Base-by-base conservation (phyloP, 2,888 invertebrate species). In the Hedychridium roseum region DNA sequence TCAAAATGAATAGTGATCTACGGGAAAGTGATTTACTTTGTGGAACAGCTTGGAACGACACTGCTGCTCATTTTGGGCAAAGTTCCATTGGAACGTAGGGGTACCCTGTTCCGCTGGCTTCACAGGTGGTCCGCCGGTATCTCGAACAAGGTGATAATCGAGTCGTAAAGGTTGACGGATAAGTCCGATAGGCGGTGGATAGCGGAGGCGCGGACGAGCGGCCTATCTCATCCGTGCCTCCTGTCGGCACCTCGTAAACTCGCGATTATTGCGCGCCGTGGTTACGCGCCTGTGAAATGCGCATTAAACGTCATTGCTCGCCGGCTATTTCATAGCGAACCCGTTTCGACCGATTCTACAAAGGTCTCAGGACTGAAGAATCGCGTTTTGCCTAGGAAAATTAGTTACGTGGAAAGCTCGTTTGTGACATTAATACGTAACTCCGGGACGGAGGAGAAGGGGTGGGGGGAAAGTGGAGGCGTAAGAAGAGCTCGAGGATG, bases 131-230 rank as follows among this genome's bases (percentile, higher is more conserved):
- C n/a, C n/a, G n/a, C n/a, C n/a, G n/a, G n/a, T n/a, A n/a, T n/a
- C n/a, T n/a, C n/a, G n/a, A n/a, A n/a, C n/a, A n/a, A n/a, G n/a
- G 37, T 35, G 46, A 56, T 61, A 64, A 62, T 62, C 58, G 59
- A 64, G 66, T 60, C 64, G 61, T 64, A 64, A 65, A 49, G 53
- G 55, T 49, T 57, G 60, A 64, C 57, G 63, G 53, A 64, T 44
- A 57, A 58, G 54, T 44, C 48, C 54, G 60, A 53, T 64, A 57
- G 53, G 52, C 50, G 52, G 7, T 34, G 43, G 21, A 21, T 27
- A 16, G 21, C 38, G 37, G 28, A 11, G n/a, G 28, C 16, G 38
- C 21, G 39, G 30, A 6, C 21, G 28, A 27, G 30, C 2, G 17
- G 20, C 14, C 41, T 42, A 35, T 48, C 40, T 27, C 48, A 36